Base-by-base conservation (phyloP, 2,888 invertebrate genomes). In the Tetramorium bicarinatum region DNA sequence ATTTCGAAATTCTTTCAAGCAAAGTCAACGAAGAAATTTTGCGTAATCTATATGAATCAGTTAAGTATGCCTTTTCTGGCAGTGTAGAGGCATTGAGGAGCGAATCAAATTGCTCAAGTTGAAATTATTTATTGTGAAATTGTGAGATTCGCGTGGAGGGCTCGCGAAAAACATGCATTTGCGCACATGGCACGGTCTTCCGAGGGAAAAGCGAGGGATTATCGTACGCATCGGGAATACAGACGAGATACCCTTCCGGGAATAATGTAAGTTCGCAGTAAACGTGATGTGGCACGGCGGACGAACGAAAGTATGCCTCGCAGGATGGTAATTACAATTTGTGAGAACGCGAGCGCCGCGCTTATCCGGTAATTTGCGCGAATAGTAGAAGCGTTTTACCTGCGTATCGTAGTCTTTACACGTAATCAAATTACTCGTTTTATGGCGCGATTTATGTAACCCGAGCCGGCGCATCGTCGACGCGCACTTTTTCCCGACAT, bases 381-480 rank as follows among this genome's bases (percentile, higher is more conserved):
- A 44, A 44, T 59, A 69, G 56, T 21, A 59, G 72, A 3, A 79
- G 34, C 44, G 71, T 29, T 79, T 62, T 79, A 79, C 79, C 72
- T 72, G 72, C 56, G 41, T 59, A 72, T 72, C 59, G 59, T 38
- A 44, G 47, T 72, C 72, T 59, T 79, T 80, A 25, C 79, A 72
- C 72, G 72, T 80, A 80, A 80, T 80, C 79, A 80, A 80, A 72
- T 80, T 80, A 80, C 79, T 61, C 79, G 59, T 72, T 72, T 80
- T 61, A 71, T 38, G 25, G 47, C 38, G 34, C 59, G 79, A 61
- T 80, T 80, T 80, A 80, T 72, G 79, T 49, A 80, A 80, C 25
- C 25, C 59, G 34, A 80, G 38, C 38, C 38, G 79, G 44, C 29
- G 62, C 62, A 52, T 49, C 49, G 54, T 44, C 56, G 67, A n/a